These are phyloP conservation scores for Tribolium madens DNA, from an alignment of 1,140 invertebrate genomes.

Conservation along the genomic window DNA sequence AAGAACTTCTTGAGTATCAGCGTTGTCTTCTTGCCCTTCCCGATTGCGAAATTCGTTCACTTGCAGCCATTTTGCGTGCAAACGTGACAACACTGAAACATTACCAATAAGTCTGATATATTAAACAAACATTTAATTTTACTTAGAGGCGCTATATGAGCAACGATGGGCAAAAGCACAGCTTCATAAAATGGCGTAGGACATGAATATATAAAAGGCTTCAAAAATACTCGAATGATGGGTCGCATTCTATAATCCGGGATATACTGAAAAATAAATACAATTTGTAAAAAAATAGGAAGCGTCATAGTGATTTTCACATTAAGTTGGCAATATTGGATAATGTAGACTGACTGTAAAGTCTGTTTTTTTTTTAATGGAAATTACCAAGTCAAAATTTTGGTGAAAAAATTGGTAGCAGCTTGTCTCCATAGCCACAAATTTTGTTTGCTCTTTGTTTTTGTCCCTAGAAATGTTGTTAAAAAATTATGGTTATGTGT, in stretches of 20 bases:
- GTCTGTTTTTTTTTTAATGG: too few relatives aligned
- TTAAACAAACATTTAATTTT: constrained; percentile 60
- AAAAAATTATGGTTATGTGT: too few relatives aligned
- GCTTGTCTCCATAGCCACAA: too few relatives aligned
- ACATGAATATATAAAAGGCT: constrained; percentile 87
- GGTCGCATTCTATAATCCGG: constrained; percentile 88
- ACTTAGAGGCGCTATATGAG: constrained; percentile 83
- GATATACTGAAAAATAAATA: constrained; percentile 68
- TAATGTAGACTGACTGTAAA: too few relatives aligned
- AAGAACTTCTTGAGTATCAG: constrained; percentile 87
- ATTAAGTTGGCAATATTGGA: too few relatives aligned
- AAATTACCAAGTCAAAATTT: too few relatives aligned
- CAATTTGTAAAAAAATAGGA: too few relatives aligned
- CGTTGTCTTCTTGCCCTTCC: constrained; percentile 80
- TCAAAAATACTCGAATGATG: constrained; percentile 86
- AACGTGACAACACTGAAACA: constrained; percentile 77
- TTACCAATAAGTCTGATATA: not conserved
- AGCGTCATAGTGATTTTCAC: too few relatives aligned
- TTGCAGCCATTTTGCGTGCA: constrained; percentile 84
- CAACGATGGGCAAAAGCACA: constrained; percentile 83
- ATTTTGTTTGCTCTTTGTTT: too few relatives aligned
- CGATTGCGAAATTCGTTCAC: constrained; percentile 78
- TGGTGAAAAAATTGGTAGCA: too few relatives aligned
- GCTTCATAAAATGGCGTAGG: constrained; percentile 80
- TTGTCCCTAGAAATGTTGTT: too few relatives aligned